phyloP scores from a whole-genome alignment of 2,797 vertebrate genomes.

The Pipistrellus pygmaeus region DNA sequence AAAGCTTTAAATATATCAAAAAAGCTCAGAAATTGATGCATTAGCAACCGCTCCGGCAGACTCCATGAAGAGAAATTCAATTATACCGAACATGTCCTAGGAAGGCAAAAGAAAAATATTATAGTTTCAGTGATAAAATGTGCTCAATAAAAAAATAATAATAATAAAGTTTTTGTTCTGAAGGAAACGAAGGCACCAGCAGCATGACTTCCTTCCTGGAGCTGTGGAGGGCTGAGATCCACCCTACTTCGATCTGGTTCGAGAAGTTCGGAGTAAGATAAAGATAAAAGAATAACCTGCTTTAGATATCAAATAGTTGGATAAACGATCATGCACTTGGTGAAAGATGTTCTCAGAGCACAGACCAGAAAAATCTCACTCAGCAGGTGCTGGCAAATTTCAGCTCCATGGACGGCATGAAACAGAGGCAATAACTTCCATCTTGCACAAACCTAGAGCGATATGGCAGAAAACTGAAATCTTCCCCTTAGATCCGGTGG shows the following conservation, averaged over 20 bases:
- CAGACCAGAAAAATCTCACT: slow-evolving; percentile 17
- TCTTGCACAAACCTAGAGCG: background rate
- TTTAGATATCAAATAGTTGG: slow-evolving; percentile 44
- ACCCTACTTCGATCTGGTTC: background rate
- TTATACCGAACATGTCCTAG: slow-evolving; percentile 17
- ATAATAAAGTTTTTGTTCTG: background rate
- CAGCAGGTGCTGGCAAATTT: background rate
- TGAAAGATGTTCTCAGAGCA: background rate
- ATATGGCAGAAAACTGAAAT: background rate
- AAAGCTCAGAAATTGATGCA: slow-evolving; percentile 50
- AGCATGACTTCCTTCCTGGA: background rate
- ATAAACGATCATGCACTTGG: background rate
- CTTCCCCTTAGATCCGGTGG: background rate
- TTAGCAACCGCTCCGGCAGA: slow-evolving; percentile 13
- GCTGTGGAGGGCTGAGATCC: background rate
- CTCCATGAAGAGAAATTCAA: slow-evolving; percentile 43
- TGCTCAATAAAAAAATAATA: background rate
- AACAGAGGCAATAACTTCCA: background rate
- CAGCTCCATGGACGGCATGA: background rate
- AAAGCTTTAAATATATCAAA: slow-evolving; percentile 54
- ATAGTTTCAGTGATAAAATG: slow-evolving; percentile 4
- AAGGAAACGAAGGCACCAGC: background rate
- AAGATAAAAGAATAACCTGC: slow-evolving; percentile 37
- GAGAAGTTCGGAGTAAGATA: background rate
- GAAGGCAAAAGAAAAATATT: slow-evolving; percentile 47